These are phyloP conservation scores for Thaleichthys pacificus DNA, from an alignment of 2,797 vertebrate species.

Conservation along the genomic window DNA sequence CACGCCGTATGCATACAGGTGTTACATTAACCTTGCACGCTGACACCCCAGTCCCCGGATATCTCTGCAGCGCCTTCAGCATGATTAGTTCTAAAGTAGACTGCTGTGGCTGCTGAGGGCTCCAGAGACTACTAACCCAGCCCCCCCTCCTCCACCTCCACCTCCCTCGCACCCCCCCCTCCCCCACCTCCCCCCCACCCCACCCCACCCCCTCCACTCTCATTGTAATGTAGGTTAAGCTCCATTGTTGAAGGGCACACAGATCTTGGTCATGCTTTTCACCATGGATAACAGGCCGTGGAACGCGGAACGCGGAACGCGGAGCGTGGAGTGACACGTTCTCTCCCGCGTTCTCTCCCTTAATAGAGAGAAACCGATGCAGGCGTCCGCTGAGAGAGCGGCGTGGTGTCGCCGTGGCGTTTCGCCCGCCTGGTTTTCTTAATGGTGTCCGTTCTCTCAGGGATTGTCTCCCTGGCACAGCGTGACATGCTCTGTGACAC, in stretches of 20 bases:
- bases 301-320: conserved; percentile 33
- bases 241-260: conserved; percentile 58
- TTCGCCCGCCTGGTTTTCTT: conserved; percentile 56
- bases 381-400: conserved; percentile 59
- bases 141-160: neutral
- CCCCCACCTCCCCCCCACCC: conserved; percentile 18
- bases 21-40: conserved; percentile 64
- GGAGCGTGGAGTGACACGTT: conserved; percentile 43
- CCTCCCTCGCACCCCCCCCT: conserved; percentile 16
- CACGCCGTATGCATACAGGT: conserved; percentile 46
- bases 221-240: conserved; percentile 44
- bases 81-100: conserved; percentile 54
- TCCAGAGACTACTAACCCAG: conserved; percentile 13
- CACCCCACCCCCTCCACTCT: conserved; percentile 24
- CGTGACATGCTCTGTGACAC: conserved; percentile 66
- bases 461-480: conserved; percentile 58
- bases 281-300: conserved; percentile 61
- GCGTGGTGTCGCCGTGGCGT: conserved; percentile 21
- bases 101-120: conserved; percentile 30
- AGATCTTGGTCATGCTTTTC: conserved; percentile 67
- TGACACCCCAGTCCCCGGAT: conserved; percentile 42
- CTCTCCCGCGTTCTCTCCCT: conserved; percentile 29
- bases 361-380: conserved; percentile 67
- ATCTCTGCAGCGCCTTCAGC: conserved; percentile 47
- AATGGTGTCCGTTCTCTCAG: conserved; percentile 54